Conservation (phyloP, 2,888 invertebrate genomes). For the Eilema sororculum region DNA sequence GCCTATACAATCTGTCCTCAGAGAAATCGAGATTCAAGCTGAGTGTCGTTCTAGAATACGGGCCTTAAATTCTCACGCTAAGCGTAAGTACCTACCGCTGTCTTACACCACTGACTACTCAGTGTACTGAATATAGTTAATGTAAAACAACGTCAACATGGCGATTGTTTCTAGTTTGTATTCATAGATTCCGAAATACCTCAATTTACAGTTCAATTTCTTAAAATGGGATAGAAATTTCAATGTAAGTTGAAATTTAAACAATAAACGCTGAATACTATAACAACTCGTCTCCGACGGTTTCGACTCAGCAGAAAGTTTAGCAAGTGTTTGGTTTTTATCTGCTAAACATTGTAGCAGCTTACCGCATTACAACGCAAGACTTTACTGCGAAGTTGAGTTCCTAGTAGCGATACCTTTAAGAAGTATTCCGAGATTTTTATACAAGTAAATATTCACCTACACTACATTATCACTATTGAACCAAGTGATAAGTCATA, state of each 20-base stretch:
- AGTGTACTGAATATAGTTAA: no score
- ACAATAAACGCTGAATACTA: neutral
- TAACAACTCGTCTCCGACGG: neutral
- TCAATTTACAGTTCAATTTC: neutral
- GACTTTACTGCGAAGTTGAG: slow-evolving; percentile 26
- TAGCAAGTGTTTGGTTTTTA: slow-evolving; percentile 17
- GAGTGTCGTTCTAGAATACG: no score
- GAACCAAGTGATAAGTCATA: neutral
- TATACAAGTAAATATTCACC: neutral
- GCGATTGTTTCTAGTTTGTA: neutral
- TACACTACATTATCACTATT: neutral
- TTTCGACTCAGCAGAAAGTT: neutral
- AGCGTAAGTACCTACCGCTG: no score
- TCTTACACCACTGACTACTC: no score
- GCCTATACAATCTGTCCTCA: no score
- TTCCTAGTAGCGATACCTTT: neutral
- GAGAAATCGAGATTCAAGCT: no score
- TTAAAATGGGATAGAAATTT: neutral
- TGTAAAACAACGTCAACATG: neutral
- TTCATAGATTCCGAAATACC: neutral
- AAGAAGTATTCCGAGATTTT: neutral
- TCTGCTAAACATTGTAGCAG: slow-evolving; percentile 27
- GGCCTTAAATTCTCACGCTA: no score
- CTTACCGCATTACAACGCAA: slow-evolving; percentile 14
- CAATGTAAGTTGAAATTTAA: neutral